These are phyloP conservation scores for Ligdia adustata DNA, from an alignment of 2,888 invertebrate genomes.

Conservation along the genomic window DNA sequence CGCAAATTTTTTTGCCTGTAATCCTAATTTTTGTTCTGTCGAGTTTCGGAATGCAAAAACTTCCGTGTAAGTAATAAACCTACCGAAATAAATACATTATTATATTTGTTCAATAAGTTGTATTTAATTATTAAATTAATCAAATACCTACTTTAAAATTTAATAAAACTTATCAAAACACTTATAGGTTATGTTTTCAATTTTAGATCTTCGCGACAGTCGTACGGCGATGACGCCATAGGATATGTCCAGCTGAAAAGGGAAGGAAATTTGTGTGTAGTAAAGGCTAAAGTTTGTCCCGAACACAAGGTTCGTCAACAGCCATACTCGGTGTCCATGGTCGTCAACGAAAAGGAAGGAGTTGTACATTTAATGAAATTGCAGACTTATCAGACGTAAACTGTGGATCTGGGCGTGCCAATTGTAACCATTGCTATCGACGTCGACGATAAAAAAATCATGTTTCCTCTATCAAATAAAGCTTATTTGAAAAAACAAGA, in stretches of 20 bases:
- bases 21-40: conserved; percentile 14
- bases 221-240: not conserved
- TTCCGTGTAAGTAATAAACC: not conserved
- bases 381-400: too few species aligned
- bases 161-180: too few species aligned
- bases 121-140: too few species aligned
- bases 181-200: not conserved
- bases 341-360: not conserved
- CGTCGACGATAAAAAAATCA: too few species aligned
- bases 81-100: not conserved
- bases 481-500: too few species aligned
- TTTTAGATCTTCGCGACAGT: not conserved
- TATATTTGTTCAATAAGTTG: too few species aligned
- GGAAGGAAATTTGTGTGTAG: not conserved
- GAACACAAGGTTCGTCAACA: not conserved
- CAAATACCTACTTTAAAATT: too few species aligned
- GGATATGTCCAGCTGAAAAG: not conserved
- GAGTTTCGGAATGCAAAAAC: not conserved
- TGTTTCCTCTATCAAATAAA: too few species aligned
- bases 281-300: not conserved
- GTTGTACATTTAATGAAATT: too few species aligned
- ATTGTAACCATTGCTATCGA: too few species aligned
- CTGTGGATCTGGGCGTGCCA: too few species aligned
- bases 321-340: not conserved
- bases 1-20: conserved; percentile 10